A percentile compares a stretch with the other conserved stretches of the same genome.
Evolutionary conservation across 1,140 invertebrate species (phyloP).

Genomic region (Tetranychus urticae): DNA sequence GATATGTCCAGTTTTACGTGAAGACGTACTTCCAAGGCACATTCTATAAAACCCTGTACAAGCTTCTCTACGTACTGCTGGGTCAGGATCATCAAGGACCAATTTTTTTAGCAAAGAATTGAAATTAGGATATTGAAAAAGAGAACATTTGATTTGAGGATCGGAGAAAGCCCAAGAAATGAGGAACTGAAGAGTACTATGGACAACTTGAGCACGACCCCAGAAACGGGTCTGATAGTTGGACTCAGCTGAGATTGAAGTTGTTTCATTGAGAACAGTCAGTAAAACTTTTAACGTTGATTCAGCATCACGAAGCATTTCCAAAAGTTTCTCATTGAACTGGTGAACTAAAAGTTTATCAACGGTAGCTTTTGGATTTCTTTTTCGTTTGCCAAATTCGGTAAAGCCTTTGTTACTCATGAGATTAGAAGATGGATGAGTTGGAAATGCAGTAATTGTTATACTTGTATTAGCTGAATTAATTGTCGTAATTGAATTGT

Average conservation of each 20-base stretch:
- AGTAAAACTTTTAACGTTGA: conserved; percentile 53
- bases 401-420: not conserved
- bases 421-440: not conserved
- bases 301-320: conserved; percentile 49
- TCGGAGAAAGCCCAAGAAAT: conserved; percentile 62
- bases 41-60: conserved; percentile 64
- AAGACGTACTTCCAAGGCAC: conserved; percentile 41
- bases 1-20: conserved; percentile 30
- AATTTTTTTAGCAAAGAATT: conserved; percentile 45
- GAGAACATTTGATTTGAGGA: conserved; percentile 30
- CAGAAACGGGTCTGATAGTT: conserved; percentile 65
- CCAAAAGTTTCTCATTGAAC: conserved; percentile 41
- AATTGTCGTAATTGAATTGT: not conserved
- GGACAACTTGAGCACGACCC: conserved; percentile 52
- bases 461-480: not conserved
- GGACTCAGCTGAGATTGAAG: conserved; percentile 44
- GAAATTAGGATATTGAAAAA: conserved; percentile 39
- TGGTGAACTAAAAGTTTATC: conserved; percentile 39
- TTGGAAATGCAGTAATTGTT: not conserved
- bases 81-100: conserved; percentile 58
- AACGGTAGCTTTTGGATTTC: conserved; percentile 16
- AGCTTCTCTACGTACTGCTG: conserved; percentile 56
- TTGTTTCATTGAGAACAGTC: conserved; percentile 58
- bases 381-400: conserved; percentile 18
- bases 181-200: conserved; percentile 51